Percentiles rank a stretch among this genome's conserved stretches.
phyloP scores from a whole-genome alignment of 2,888 invertebrate genomes.

The Crematogaster levior region DNA sequence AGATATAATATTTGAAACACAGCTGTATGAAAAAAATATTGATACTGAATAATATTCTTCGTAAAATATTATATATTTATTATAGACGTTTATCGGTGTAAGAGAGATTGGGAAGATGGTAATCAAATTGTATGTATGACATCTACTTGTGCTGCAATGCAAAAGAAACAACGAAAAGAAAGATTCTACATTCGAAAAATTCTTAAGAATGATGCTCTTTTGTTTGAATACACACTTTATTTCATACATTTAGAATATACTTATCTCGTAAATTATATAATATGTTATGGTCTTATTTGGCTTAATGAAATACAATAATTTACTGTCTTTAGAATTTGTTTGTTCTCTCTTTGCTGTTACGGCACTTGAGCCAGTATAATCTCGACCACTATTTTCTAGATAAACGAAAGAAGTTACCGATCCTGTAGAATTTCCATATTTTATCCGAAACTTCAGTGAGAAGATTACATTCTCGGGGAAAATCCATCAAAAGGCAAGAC shows the following conservation, averaged over 20 bases:
- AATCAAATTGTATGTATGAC: not conserved
- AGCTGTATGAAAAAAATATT: not conserved
- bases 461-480: slow-evolving; percentile 34
- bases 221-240: slow-evolving; percentile 49
- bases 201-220: not conserved
- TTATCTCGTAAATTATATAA: slow-evolving; percentile 52
- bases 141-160: not conserved
- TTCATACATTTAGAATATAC: slow-evolving; percentile 35
- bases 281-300: slow-evolving; percentile 54
- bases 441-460: slow-evolving; percentile 38
- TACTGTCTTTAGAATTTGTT: slow-evolving; percentile 53
- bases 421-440: slow-evolving; percentile 33
- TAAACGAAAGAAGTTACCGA: slow-evolving; percentile 27
- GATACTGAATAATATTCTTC: too few species aligned
- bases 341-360: slow-evolving; percentile 40
- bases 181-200: not conserved
- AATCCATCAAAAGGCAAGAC: slow-evolving; percentile 49
- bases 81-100: too few species aligned
- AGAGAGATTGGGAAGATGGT: not conserved
- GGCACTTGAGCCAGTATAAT: slow-evolving; percentile 47
- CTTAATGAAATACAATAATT: slow-evolving; percentile 55
- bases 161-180: not conserved
- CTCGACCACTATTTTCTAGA: slow-evolving; percentile 28
- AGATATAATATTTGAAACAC: not conserved
- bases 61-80: too few species aligned